phyloP scores from a whole-genome alignment of 2,113 vertebrate species.

The Odontophorus gujanensis region DNA sequence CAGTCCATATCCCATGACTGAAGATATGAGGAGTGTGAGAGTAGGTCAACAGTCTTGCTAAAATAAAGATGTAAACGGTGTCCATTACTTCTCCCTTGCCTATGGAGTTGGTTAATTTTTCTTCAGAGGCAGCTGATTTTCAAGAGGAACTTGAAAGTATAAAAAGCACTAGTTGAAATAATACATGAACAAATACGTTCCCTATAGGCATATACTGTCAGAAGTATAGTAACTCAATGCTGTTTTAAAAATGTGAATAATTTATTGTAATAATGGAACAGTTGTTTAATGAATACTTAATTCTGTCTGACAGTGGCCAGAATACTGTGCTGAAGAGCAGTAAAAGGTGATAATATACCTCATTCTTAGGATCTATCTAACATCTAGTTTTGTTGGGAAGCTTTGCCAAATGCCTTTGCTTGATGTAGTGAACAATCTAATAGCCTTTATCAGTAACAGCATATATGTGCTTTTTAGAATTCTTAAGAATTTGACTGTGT shows the following conservation, averaged over 20 bases:
- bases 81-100: neutral
- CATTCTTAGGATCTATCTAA: conserved; percentile 76
- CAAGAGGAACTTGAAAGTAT: fast-evolving
- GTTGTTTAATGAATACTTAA: conserved; percentile 76
- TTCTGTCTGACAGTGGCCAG: conserved; percentile 86
- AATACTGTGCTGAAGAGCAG: conserved; percentile 86
- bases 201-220: neutral
- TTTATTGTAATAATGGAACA: neutral
- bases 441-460: conserved; percentile 70
- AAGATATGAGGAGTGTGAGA: neutral
- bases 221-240: neutral
- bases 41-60: neutral
- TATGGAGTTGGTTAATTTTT: neutral
- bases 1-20: neutral
- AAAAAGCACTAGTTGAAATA: neutral
- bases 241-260: neutral
- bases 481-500: neutral
- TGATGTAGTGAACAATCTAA: conserved; percentile 59
- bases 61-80: neutral
- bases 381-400: conserved; percentile 67
- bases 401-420: conserved; percentile 52
- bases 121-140: neutral
- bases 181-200: neutral
- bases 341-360: conserved; percentile 84
- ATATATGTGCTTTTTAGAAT: neutral